Percentiles rank a stretch among this genome's conserved stretches.
These are phyloP conservation scores for Drosophila diplacantha DNA, from an alignment of 2,888 invertebrate genomes.

Conservation along the genomic window DNA sequence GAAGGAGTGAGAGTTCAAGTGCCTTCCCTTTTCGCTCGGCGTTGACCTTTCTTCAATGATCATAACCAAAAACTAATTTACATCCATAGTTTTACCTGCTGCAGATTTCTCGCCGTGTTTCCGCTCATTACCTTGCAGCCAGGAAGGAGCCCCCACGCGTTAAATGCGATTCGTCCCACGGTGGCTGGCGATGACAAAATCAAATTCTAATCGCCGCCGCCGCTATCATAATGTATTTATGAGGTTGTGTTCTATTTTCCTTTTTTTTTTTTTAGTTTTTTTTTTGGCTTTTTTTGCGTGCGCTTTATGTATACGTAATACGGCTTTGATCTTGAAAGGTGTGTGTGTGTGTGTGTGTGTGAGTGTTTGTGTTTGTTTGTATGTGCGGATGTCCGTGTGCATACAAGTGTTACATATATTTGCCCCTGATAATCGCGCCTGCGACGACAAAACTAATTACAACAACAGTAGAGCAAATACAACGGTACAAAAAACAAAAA, in stretches of 20 bases:
- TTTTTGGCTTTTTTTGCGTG: slow-evolving; percentile 4
- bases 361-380: slow-evolving; percentile 5
- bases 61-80: neutral
- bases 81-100: neutral
- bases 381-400: slow-evolving; percentile 11
- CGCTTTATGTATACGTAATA: slow-evolving; percentile 18
- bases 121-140: slow-evolving; percentile 1
- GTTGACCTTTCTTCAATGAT: neutral
- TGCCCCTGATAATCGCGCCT: slow-evolving; percentile 39
- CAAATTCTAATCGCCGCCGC: slow-evolving; percentile 55
- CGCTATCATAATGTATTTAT: slow-evolving; percentile 59
- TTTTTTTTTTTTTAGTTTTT: neutral
- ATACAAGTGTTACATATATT: slow-evolving; percentile 14
- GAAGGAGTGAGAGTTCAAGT: neutral
- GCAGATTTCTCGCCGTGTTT: neutral
- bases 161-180: slow-evolving; percentile 38
- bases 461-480: slow-evolving; percentile 35
- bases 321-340: slow-evolving; percentile 11
- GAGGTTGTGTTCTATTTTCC: slow-evolving; percentile 38
- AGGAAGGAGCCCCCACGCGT: neutral
- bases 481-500: slow-evolving; percentile 11
- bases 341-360: neutral
- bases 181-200: slow-evolving; percentile 46
- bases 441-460: slow-evolving; percentile 36
- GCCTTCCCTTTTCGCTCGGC: no score